Percentiles rank a stretch among this genome's conserved stretches.
Conservation (phyloP, 2,113 vertebrate species). For the Addax nasomaculatus region DNA sequence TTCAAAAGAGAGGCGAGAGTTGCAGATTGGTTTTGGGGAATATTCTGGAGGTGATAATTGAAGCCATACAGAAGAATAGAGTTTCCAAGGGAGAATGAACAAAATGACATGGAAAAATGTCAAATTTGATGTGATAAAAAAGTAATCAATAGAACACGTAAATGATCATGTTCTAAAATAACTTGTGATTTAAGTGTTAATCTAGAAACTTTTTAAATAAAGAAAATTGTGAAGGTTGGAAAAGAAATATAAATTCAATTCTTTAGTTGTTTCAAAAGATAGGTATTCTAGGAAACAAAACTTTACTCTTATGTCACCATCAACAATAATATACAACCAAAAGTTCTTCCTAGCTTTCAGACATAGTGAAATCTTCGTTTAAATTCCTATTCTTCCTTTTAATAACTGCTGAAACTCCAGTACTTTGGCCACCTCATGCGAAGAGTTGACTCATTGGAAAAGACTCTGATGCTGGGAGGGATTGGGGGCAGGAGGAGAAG, state of each 20-base stretch:
- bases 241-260: background rate
- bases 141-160: background rate
- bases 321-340: background rate
- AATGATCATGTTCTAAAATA: background rate
- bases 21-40: slow-evolving; percentile 29
- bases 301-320: background rate
- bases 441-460: no score
- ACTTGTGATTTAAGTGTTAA: background rate
- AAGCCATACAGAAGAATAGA: background rate
- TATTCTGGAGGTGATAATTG: slow-evolving; percentile 51
- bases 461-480: no score
- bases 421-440: no score
- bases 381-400: background rate
- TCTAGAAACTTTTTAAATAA: background rate
- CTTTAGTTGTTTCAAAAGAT: background rate
- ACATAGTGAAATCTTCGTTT: background rate
- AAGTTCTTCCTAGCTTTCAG: background rate
- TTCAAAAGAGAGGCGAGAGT: slow-evolving; percentile 36
- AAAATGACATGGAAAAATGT: slow-evolving; percentile 44
- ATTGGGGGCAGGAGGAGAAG: no score
- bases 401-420: background rate
- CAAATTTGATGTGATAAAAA: slow-evolving; percentile 15
- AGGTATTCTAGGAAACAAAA: background rate
- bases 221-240: background rate
- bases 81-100: slow-evolving; percentile 44